Conservation (phyloP, 2,797 vertebrate genomes). For the Sebastes flavidus region DNA sequence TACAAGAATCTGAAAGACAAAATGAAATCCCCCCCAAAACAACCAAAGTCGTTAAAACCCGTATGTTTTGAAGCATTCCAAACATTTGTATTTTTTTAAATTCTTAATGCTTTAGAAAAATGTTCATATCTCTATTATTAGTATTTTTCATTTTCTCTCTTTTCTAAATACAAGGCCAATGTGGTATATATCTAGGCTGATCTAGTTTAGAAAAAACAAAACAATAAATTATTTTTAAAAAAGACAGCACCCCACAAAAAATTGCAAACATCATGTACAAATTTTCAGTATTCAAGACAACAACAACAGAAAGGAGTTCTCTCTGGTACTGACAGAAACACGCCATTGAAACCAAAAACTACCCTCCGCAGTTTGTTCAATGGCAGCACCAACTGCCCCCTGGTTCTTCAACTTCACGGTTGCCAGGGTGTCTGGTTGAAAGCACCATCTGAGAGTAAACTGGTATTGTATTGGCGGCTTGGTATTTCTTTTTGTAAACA, state of each 20-base stretch:
- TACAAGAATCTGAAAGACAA: constrained; percentile 70
- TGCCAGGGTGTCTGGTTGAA: constrained; percentile 66
- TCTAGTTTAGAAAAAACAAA: constrained; percentile 82
- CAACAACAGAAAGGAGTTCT: constrained; percentile 53
- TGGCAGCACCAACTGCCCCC: constrained; percentile 74
- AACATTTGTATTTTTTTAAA: constrained; percentile 81
- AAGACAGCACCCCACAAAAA: constrained; percentile 82
- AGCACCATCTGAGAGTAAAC: constrained; percentile 82
- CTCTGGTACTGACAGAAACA: constrained; percentile 62
- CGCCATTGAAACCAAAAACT: constrained; percentile 62
- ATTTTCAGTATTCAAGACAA: constrained; percentile 82
- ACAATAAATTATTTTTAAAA: constrained; percentile 82
- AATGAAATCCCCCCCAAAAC: constrained; percentile 54
- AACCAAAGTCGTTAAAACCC: constrained; percentile 82
- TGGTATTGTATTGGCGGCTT: constrained; percentile 79
- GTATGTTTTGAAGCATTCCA: constrained; percentile 88
- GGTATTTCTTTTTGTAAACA: constrained; percentile 82
- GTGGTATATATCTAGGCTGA: constrained; percentile 88
- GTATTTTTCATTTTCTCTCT: constrained; percentile 85
- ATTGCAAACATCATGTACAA: constrained; percentile 85
- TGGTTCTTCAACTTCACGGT: constrained; percentile 46
- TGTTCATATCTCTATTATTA: constrained; percentile 88
- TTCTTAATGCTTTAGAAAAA: constrained; percentile 90
- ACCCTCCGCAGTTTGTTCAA: constrained; percentile 66
- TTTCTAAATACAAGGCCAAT: constrained; percentile 91